These are phyloP conservation scores for Brienomyrus longianalis DNA, from an alignment of 2,113 vertebrate genomes.

Conservation along the genomic window DNA sequence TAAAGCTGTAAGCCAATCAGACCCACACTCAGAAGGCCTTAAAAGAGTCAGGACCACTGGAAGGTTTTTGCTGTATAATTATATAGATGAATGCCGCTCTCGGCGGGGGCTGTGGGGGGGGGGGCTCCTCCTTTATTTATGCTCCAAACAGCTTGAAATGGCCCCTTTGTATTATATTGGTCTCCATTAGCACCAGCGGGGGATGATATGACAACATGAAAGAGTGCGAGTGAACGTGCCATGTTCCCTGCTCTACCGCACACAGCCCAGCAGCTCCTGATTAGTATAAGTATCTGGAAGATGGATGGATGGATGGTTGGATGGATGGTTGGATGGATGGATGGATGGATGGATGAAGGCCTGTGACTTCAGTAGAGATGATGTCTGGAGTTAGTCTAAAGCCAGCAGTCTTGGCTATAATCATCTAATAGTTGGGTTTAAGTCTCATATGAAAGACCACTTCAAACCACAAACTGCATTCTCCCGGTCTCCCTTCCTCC, in stretches of 20 bases:
- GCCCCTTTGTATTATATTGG: background rate
- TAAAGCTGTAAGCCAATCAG: conserved; percentile 15
- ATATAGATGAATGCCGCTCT: background rate
- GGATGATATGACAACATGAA: background rate
- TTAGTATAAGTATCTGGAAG: background rate
- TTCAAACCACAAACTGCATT: background rate
- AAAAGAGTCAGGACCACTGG: background rate
- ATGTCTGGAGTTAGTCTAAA: background rate
- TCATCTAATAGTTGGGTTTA: background rate
- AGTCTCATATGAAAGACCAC: background rate
- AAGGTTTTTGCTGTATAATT: background rate
- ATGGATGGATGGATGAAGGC: background rate
- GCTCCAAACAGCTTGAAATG: background rate
- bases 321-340: background rate
- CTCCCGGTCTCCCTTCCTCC: background rate
- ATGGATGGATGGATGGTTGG: background rate
- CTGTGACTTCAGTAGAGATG: background rate
- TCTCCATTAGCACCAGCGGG: background rate
- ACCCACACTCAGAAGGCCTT: background rate
- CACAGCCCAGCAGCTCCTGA: background rate
- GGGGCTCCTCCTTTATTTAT: background rate
- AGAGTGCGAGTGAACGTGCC: background rate
- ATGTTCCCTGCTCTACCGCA: background rate
- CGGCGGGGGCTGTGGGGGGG: background rate
- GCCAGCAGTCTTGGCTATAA: background rate